Evolutionary conservation across 2,113 vertebrate genomes (phyloP).

Genomic region (Rhegmatorhina hoffmannsi): DNA sequence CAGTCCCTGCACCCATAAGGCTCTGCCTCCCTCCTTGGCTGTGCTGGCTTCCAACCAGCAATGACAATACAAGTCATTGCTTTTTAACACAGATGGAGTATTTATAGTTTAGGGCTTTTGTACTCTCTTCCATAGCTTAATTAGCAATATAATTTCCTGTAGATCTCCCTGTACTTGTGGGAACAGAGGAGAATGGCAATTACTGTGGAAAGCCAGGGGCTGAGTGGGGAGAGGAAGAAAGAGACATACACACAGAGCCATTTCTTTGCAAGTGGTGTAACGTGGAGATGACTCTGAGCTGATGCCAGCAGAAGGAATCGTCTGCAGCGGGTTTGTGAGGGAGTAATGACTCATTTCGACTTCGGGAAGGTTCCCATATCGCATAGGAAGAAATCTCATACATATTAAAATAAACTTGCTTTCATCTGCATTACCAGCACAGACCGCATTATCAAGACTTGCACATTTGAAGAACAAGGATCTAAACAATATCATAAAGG

Average conservation of each 20-base stretch:
- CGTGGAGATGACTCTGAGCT: not conserved
- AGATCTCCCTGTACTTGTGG: not conserved
- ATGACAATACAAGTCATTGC: not conserved
- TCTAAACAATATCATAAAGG: not conserved
- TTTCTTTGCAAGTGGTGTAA: not conserved
- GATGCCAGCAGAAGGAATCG: not conserved
- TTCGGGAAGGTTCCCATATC: not conserved
- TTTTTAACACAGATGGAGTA: not conserved
- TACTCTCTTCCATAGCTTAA: conserved; percentile 35
- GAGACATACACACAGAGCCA: not conserved
- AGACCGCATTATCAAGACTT: not conserved
- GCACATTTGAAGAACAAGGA: not conserved
- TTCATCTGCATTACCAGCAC: not conserved
- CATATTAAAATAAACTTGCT: not conserved
- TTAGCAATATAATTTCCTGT: conserved; percentile 32
- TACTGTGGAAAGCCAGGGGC: not conserved
- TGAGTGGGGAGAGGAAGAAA: not conserved
- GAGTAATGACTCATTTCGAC: not conserved
- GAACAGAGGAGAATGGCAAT: conserved; percentile 28
- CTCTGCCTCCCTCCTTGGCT: not conserved
- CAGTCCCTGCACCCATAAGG: not conserved
- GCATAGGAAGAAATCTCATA: not conserved
- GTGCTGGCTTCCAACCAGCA: not conserved
- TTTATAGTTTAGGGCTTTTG: conserved; percentile 19
- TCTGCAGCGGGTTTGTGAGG: not conserved